These are phyloP conservation scores for Diogma glabrata DNA, from an alignment of 2,888 invertebrate genomes.

Conservation along the genomic window DNA sequence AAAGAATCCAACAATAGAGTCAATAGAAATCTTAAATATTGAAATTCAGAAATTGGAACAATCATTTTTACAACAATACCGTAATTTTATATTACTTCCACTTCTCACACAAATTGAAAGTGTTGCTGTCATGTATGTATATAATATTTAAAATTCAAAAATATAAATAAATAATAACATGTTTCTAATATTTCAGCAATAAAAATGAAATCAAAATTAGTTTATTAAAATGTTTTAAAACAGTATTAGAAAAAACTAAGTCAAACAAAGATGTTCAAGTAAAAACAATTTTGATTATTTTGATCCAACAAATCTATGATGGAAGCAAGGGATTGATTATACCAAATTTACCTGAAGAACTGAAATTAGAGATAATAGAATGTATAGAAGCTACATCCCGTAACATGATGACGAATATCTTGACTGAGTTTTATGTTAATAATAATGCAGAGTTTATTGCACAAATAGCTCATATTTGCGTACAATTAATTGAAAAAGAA, in stretches of 20 bases:
- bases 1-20: slow-evolving; percentile 24
- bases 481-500: slow-evolving; percentile 54
- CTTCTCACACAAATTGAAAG: slow-evolving; percentile 31
- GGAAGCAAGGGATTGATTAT: slow-evolving; percentile 19
- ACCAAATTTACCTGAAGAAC: slow-evolving; percentile 30
- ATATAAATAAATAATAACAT: background rate
- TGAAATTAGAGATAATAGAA: slow-evolving; percentile 29
- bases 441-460: slow-evolving; percentile 48
- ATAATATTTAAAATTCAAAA: background rate
- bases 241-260: slow-evolving; percentile 26
- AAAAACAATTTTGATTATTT: slow-evolving; percentile 28
- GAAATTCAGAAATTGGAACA: slow-evolving; percentile 26
- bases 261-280: slow-evolving; percentile 28
- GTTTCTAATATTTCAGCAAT: slow-evolving; percentile 21
- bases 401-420: slow-evolving; percentile 35
- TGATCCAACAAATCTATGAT: slow-evolving; percentile 29
- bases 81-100: slow-evolving; percentile 30
- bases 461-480: slow-evolving; percentile 50
- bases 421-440: slow-evolving; percentile 43
- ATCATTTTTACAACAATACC: slow-evolving; percentile 28
- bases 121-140: slow-evolving; percentile 24
- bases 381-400: slow-evolving; percentile 27
- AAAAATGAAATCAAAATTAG: slow-evolving; percentile 29
- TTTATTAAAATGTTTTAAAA: slow-evolving; percentile 26
- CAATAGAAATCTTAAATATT: slow-evolving; percentile 23